Evolutionary conservation across 2,888 invertebrate species (phyloP), one percentile per base, ranked within the genome.

Genomic region (Hanleya hanleyi): DNA sequence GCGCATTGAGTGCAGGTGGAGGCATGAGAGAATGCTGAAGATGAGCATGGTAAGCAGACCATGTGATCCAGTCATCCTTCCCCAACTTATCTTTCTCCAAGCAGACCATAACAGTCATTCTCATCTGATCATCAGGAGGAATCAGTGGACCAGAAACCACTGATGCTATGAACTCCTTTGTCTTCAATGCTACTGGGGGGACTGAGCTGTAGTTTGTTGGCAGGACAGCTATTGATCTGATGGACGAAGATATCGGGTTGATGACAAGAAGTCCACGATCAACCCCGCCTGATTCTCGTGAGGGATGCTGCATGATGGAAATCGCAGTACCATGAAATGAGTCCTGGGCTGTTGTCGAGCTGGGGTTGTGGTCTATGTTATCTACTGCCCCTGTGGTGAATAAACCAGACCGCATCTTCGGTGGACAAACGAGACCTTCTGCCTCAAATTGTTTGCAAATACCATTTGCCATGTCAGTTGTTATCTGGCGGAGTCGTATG

Each of bases 281-380:
- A 15, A n/a, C 12, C n/a, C 12, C 12, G n/a, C 12, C 12, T 41
- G 47, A 12, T 41, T 41, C 12, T 41, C n/a, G 12, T 41, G 47
- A 15, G 47, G 47, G n/a, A 41, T 41, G 47, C 12, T 15, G 12
- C 47, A 41, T 41, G 47, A 41, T 12, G 12, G n/a, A n/a, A 15
- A 41, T 12, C 47, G n/a, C 12, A 41, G 47, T 12, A 15, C 37
- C 47, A 49, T n/a, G n/a, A n/a, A n/a, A n/a, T n/a, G n/a, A n/a
- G n/a, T n/a, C n/a, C n/a, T n/a, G n/a, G n/a, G n/a, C n/a, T n/a
- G n/a, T n/a, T n/a, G n/a, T n/a, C n/a, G n/a, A n/a, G n/a, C n/a
- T n/a, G n/a, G n/a, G n/a, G 69, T 74, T 68, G 61, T 74, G 74
- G 36, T 74, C 72, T n/a, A 74, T 18, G 41, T 35, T 64, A 67